Evolutionary conservation across 2,797 vertebrate species (phyloP).

Genomic region (Enteromius viviparus): DNA sequence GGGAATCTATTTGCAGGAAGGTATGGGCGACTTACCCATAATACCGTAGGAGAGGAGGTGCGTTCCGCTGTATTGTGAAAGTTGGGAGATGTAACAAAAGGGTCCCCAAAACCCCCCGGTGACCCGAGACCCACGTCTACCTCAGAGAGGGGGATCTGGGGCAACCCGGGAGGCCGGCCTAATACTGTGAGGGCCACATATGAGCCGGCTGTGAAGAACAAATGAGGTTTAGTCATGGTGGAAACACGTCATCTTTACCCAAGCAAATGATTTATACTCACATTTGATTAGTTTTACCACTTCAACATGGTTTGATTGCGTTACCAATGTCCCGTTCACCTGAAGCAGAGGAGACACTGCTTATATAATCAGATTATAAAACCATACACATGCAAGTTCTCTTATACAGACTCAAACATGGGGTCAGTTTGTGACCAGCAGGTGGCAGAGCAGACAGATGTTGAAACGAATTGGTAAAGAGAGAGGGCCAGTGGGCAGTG

Average conservation of each 20-base stretch:
- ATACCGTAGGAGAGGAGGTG: conserved; percentile 80
- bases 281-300: conserved; percentile 97
- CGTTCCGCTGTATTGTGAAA: conserved; percentile 82
- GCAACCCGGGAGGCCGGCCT: conserved; percentile 91
- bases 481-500: conserved; percentile 15
- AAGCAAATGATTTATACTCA: conserved; percentile 73
- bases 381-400: background rate
- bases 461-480: conserved; percentile 2
- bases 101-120: conserved; percentile 72
- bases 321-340: conserved; percentile 96
- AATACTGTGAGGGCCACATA: conserved; percentile 97
- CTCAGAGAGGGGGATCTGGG: conserved; percentile 91
- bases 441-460: conserved; percentile 68
- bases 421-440: conserved; percentile 65
- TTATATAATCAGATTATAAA: background rate
- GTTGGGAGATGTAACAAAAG: conserved; percentile 83
- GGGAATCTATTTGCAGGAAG: background rate
- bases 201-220: conserved; percentile 86
- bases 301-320: conserved; percentile 95
- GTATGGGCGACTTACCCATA: conserved; percentile 81
- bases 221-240: conserved; percentile 72
- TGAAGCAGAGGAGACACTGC: conserved; percentile 60
- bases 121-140: conserved; percentile 82
- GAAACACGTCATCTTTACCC: background rate
- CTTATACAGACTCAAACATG: background rate